Evolutionary conservation across 2,797 vertebrate genomes (phyloP).

Genomic region (Hemibagrus guttatus): DNA sequence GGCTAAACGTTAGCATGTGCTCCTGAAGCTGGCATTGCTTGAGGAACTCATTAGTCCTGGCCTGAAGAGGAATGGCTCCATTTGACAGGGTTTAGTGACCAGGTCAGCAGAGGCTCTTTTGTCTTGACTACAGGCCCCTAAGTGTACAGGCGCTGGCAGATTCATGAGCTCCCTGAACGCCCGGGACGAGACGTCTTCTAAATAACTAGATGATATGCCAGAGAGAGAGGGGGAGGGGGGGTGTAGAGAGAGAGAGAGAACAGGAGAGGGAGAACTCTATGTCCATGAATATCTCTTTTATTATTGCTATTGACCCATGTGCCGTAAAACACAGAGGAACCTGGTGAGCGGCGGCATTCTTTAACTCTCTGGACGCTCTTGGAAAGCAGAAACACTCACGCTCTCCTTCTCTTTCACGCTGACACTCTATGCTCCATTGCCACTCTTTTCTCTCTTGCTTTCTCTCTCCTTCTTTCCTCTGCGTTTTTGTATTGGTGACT

Average conservation of each 20-base stretch:
- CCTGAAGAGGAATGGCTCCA: slow-evolving; percentile 56
- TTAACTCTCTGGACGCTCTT: slow-evolving; percentile 62
- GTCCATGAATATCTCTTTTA: slow-evolving; percentile 77
- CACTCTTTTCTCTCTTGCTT: slow-evolving; percentile 1
- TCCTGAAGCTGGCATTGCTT: slow-evolving; percentile 29
- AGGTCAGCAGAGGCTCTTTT: slow-evolving; percentile 64
- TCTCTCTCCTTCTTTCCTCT: neutral
- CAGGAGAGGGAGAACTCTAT: slow-evolving; percentile 41
- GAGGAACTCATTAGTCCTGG: slow-evolving; percentile 53
- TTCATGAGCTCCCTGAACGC: slow-evolving; percentile 59
- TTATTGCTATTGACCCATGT: slow-evolving; percentile 73
- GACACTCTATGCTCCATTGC: slow-evolving; percentile 45
- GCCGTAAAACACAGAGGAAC: slow-evolving; percentile 67
- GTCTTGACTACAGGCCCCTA: slow-evolving; percentile 61
- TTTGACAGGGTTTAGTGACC: slow-evolving; percentile 62
- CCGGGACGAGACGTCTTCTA: slow-evolving; percentile 52
- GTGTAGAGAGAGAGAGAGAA: slow-evolving; percentile 37
- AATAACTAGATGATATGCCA: slow-evolving; percentile 55
- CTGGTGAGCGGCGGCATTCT: slow-evolving; percentile 59
- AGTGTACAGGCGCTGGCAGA: slow-evolving; percentile 64
- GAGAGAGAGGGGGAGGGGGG: slow-evolving; percentile 48
- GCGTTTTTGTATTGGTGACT: slow-evolving; percentile 15
- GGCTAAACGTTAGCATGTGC: slow-evolving; percentile 21
- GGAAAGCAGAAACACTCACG: slow-evolving; percentile 53
- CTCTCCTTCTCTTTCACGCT: slow-evolving; percentile 38